Evolutionary conservation across 2,888 invertebrate genomes (phyloP).

Genomic region (Mythimna loreyi): DNA sequence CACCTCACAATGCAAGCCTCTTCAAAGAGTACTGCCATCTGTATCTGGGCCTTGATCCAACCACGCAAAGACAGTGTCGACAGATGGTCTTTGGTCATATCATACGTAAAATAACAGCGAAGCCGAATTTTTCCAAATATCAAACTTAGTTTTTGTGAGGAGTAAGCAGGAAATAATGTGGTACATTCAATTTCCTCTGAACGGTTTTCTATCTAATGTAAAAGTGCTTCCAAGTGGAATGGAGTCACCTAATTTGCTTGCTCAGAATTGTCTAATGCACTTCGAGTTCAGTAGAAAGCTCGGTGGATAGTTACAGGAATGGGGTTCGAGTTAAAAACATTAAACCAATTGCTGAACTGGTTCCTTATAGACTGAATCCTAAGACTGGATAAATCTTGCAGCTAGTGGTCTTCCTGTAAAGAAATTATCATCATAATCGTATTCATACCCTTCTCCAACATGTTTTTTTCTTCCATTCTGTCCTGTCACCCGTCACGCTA

Average conservation of each 20-base stretch:
- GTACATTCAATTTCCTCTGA: conserved; percentile 17
- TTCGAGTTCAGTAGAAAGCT: not conserved
- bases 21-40: no score
- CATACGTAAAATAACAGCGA: no score
- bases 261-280: not conserved
- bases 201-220: conserved; percentile 7
- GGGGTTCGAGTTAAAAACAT: not conserved
- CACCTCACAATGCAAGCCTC: no score
- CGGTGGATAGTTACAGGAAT: not conserved
- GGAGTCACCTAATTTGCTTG: not conserved
- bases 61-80: no score
- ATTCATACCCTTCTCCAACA: no score
- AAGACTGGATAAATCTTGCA: no score
- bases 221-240: conserved; percentile 7
- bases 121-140: conserved; percentile 18
- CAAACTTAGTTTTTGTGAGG: conserved; percentile 8
- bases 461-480: no score
- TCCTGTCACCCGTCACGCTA: no score
- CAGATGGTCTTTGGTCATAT: no score
- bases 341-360: not conserved
- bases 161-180: conserved; percentile 11
- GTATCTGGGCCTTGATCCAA: no score
- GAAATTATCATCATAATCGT: no score
- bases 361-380: not conserved
- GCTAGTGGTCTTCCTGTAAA: no score